phyloP scores from a whole-genome alignment of 2,888 invertebrate species.

The Noctua janthina region DNA sequence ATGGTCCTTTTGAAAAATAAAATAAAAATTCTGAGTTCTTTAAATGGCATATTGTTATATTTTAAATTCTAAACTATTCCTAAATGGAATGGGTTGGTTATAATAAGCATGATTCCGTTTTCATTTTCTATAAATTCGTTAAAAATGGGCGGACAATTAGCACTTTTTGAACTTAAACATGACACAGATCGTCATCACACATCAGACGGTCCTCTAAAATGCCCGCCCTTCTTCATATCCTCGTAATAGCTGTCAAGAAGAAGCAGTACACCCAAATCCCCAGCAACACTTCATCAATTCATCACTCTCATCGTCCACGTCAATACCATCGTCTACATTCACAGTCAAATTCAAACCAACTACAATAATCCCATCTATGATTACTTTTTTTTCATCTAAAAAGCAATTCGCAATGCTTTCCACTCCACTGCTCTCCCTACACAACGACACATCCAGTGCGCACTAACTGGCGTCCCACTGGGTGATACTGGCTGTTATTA shows the following conservation, averaged over 20 bases:
- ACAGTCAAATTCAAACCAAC: background rate
- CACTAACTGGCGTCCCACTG: conserved; percentile 69
- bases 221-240: background rate
- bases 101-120: background rate
- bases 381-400: conserved; percentile 23
- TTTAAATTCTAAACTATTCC: background rate
- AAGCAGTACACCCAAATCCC: background rate
- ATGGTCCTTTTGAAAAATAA: background rate
- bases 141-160: background rate
- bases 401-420: conserved; percentile 36
- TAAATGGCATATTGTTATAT: background rate
- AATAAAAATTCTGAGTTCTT: background rate
- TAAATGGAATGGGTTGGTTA: background rate
- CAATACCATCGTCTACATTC: background rate
- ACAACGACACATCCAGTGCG: conserved; percentile 48
- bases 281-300: background rate
- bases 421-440: conserved; percentile 35
- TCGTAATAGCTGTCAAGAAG: background rate
- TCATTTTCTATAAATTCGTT: background rate
- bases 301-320: background rate
- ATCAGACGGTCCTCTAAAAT: background rate
- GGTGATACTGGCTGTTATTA: conserved; percentile 64
- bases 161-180: background rate
- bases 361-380: background rate
- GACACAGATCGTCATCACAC: background rate